Evolutionary conservation across 1,140 invertebrate genomes (phyloP).

Genomic region (Drosophila aff.): DNA sequence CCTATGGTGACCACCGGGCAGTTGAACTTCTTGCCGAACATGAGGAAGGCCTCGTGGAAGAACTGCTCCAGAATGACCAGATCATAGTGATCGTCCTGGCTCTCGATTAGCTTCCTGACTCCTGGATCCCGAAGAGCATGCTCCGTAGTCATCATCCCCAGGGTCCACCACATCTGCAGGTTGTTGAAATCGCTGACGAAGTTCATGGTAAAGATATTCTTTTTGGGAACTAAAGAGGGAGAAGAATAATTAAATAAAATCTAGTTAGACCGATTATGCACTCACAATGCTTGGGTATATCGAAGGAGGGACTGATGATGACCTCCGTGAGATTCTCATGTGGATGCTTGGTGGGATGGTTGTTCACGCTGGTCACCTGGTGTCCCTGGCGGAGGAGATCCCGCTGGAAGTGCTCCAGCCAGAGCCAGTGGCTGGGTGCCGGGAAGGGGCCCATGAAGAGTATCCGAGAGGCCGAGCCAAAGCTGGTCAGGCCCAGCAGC

Average conservation of each 20-base stretch:
- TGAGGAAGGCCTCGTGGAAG: conserved; percentile 86
- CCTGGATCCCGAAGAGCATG: conserved; percentile 85
- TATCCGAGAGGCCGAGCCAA: conserved; percentile 58
- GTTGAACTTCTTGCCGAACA: conserved; percentile 86
- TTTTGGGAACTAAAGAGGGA: conserved; percentile 68
- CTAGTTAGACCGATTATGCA: neutral
- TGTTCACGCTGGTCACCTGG: conserved; percentile 87
- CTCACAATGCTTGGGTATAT: conserved; percentile 86
- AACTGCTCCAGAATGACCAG: conserved; percentile 87
- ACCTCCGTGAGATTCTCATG: conserved; percentile 86
- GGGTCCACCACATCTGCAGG: conserved; percentile 81
- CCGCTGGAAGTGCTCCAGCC: conserved; percentile 86
- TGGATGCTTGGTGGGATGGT: conserved; percentile 84
- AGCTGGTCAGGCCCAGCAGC: conserved; percentile 29
- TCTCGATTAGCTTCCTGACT: conserved; percentile 85
- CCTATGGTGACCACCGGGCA: conserved; percentile 86
- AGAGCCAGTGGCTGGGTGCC: conserved; percentile 86
- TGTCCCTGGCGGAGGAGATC: conserved; percentile 87
- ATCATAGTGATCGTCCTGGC: conserved; percentile 85
- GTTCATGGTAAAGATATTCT: conserved; percentile 78
- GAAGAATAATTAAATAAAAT: neutral
- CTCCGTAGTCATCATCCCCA: conserved; percentile 85
- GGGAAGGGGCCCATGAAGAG: conserved; percentile 84
- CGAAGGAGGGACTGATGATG: conserved; percentile 85
- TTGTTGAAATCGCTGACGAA: conserved; percentile 77